Evolutionary conservation across 2,888 invertebrate genomes (phyloP).

Genomic region (Caenorhabditis sp.): DNA sequence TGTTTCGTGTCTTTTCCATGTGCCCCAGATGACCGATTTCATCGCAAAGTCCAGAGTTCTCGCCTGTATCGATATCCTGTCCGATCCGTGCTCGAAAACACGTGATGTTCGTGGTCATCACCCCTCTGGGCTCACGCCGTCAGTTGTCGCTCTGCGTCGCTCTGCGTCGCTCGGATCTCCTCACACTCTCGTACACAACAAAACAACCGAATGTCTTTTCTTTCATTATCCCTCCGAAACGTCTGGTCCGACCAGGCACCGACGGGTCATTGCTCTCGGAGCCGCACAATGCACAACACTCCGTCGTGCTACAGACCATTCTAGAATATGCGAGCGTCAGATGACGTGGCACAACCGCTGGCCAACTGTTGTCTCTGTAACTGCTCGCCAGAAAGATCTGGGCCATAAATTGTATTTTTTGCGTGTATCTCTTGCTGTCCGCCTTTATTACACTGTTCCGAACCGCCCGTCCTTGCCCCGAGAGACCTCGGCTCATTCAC

Average conservation of each 20-base stretch:
- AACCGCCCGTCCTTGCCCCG: conserved; percentile 10
- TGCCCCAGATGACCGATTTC: too few species aligned
- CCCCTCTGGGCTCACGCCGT: not conserved
- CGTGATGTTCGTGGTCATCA: conserved; percentile 52
- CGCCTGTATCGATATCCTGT: not conserved
- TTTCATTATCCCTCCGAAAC: not conserved
- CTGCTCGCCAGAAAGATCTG: conserved; percentile 3
- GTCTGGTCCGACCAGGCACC: conserved; percentile 16
- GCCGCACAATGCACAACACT: too few species aligned
- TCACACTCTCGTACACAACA: conserved; percentile 13
- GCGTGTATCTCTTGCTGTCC: conserved; percentile 2
- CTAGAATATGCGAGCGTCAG: not conserved
- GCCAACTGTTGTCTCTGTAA: conserved; percentile 2
- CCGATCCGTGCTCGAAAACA: conserved; percentile 7
- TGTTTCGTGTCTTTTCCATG: not conserved
- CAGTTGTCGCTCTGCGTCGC: conserved; percentile 18
- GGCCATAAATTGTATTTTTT: conserved; percentile 11
- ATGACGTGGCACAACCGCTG: not conserved
- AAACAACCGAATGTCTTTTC: conserved; percentile 1
- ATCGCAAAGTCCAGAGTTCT: not conserved
- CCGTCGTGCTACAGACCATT: not conserved
- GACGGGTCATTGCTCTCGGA: not conserved
- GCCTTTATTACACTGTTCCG: conserved; percentile 12
- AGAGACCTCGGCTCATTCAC: conserved; percentile 2
- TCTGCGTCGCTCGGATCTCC: conserved; percentile 20